phyloP scores from a whole-genome alignment of 2,888 invertebrate genomes.

The Exocentrus adspersus region DNA sequence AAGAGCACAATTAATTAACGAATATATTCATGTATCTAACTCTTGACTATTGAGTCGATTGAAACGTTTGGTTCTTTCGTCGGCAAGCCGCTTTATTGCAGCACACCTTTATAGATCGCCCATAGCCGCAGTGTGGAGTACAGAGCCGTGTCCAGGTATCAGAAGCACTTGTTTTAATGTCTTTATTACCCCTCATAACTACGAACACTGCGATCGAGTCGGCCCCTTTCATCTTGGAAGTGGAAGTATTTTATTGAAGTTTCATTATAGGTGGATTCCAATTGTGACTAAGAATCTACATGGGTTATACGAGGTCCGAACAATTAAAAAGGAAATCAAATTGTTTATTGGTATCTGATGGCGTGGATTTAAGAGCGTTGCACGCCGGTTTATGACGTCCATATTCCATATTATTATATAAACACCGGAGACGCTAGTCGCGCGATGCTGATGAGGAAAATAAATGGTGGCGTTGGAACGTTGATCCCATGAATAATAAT shows the following conservation, averaged over 20 bases:
- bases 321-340: slow-evolving; percentile 28
- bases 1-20: slow-evolving; percentile 28
- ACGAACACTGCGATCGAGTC: slow-evolving; percentile 33
- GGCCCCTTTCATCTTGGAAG: slow-evolving; percentile 40
- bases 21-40: no score
- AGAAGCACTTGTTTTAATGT: slow-evolving; percentile 62
- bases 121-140: slow-evolving; percentile 36
- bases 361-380: background rate
- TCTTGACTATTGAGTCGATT: no score
- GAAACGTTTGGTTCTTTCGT: slow-evolving; percentile 25
- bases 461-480: no score
- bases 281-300: slow-evolving; percentile 29
- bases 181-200: slow-evolving; percentile 55
- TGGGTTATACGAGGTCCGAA: slow-evolving; percentile 28
- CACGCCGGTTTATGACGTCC: background rate
- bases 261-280: slow-evolving; percentile 38
- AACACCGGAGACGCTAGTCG: no score
- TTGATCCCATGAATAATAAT: no score
- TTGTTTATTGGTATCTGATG: slow-evolving; percentile 21
- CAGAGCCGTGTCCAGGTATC: slow-evolving; percentile 49
- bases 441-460: no score
- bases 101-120: slow-evolving; percentile 27
- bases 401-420: background rate
- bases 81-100: slow-evolving; percentile 38
- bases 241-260: slow-evolving; percentile 40